Conservation (phyloP, 2,797 vertebrate genomes). For the Crax fasciolata region DNA sequence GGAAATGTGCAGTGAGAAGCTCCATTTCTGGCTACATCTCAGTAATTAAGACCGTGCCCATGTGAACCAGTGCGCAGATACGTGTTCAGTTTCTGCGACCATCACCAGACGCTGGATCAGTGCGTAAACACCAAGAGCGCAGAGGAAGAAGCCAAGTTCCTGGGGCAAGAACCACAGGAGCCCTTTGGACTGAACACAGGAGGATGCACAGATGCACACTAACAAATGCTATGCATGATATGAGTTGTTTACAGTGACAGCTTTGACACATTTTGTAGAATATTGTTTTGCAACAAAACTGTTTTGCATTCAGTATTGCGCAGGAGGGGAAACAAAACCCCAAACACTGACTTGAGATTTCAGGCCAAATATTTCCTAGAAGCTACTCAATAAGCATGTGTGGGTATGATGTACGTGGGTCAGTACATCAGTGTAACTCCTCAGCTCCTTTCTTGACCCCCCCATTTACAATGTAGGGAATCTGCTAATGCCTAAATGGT, state of each 20-base stretch:
- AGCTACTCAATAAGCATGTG: background rate
- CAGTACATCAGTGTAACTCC: background rate
- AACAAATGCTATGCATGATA: background rate
- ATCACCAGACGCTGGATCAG: background rate
- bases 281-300: background rate
- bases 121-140: accelerated
- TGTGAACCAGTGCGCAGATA: background rate
- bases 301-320: background rate
- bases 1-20: background rate
- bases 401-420: background rate
- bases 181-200: background rate
- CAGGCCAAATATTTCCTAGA: background rate
- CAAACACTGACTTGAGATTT: background rate
- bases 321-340: background rate
- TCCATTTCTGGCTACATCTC: background rate
- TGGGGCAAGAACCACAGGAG: background rate
- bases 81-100: background rate
- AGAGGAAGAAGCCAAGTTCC: background rate
- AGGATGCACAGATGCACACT: background rate
- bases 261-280: background rate
- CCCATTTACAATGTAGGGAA: background rate
- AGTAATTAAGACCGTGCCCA: accelerated
- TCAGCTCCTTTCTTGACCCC: background rate
- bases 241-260: accelerated
- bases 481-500: conserved; percentile 38